Evolutionary conservation across 92 coral and sea anemone species (phyloP).

Genomic region (Actinernus sp.): DNA sequence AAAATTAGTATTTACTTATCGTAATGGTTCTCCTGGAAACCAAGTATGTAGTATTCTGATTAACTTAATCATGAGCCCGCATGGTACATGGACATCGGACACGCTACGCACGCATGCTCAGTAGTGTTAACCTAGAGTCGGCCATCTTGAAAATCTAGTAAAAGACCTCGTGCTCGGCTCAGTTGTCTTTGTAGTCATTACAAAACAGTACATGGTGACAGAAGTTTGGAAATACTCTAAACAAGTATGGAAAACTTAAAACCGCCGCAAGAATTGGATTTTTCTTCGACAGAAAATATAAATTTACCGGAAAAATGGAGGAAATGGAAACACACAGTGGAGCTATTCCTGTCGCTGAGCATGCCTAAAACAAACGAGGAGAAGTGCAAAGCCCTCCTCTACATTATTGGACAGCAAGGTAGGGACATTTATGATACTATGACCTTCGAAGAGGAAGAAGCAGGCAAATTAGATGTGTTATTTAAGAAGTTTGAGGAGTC

Average conservation of each 20-base stretch:
- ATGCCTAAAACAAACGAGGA: conserved; percentile 21
- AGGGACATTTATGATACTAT: conserved; percentile 32
- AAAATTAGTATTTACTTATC: no score
- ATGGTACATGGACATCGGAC: background rate
- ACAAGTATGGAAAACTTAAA: conserved; percentile 3
- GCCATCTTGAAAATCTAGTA: background rate
- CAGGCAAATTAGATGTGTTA: background rate
- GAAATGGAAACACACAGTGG: conserved; percentile 29
- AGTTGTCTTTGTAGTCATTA: no score
- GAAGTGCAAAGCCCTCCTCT: conserved; percentile 14
- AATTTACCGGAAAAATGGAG: conserved; percentile 20
- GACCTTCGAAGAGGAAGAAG: background rate
- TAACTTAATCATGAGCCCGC: no score
- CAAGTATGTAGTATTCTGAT: no score
- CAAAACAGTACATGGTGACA: conserved; percentile 35
- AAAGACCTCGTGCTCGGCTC: background rate
- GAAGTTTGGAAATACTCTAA: no score
- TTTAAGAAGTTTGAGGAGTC: no score
- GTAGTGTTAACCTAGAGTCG: background rate
- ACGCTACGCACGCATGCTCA: background rate
- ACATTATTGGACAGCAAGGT: conserved; percentile 47
- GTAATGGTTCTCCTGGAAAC: no score
- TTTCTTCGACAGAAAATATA: conserved; percentile 2
- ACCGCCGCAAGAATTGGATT: conserved; percentile 21
- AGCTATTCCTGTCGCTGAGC: conserved; percentile 11